Evolutionary conservation across 1,140 invertebrate genomes (phyloP), one percentile per base, ranked within the genome.

Genomic region (Leptinotarsa lineolata): DNA sequence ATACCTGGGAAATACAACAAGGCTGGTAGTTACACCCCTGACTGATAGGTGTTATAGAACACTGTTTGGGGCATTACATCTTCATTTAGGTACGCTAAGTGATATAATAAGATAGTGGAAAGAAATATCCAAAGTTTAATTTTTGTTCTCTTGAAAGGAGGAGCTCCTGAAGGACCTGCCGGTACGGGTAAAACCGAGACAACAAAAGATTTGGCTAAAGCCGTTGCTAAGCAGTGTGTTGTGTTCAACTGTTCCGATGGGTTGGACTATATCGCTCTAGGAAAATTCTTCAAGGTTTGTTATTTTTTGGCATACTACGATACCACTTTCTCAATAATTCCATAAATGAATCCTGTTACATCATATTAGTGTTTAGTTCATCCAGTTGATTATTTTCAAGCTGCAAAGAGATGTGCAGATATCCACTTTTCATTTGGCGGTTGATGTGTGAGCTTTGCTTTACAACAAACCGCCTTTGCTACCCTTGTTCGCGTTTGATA

Each of bases 131-230:
- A n/a, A n/a, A n/a, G n/a, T 18, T 18, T 64, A 58, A 20, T 21
- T 11, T 63, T 63, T 68, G n/a, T 63, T 70, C 1, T 24, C 3
- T 54, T 5, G 16, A 20, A 58, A 89, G 88, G 92, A 64, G 96
- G 96, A 30, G 95, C 96, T 18, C 95, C 95, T 0, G 95, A 97
- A 87, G 97, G 97, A 12, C 96, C 97, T 0, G 96, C 97, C 4
- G 96, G 96, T 48, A 94, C 96, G 1, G 97, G 97, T 21, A 99
- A 99, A 86, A 98, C 96, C 1, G 97, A 98, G 86, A 98, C 96
- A 0, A 96, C 93, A 0, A 98, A 98, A 86, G 97, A 98, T 90
- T 86, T 99, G 76, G 96, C 96, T 0, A 98, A 98, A 85, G 95
- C 96, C 8, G 92, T 98, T 1, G 96, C 96, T 0, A 97, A 97